Evolutionary conservation across 2,113 vertebrate species (phyloP).

Genomic region (Indicator indicator): DNA sequence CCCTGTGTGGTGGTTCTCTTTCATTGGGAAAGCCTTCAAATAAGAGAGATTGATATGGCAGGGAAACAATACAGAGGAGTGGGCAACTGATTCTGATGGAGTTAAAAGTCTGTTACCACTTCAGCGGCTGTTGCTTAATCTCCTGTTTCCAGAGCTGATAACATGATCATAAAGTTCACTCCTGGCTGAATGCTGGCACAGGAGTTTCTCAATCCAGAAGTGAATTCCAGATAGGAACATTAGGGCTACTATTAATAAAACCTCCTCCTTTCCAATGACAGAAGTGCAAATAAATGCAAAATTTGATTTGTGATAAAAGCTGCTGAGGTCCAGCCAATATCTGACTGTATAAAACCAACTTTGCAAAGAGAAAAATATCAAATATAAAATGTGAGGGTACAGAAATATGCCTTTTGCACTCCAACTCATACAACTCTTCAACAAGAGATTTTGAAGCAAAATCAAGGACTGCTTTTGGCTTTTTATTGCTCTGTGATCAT

Average conservation of each 20-base stretch:
- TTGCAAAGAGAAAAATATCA: neutral
- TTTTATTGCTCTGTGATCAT: neutral
- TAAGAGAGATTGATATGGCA: neutral
- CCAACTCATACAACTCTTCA: neutral
- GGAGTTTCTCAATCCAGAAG: constrained; percentile 47
- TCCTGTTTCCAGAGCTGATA: constrained; percentile 68
- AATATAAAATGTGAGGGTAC: neutral
- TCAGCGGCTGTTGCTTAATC: constrained; percentile 48
- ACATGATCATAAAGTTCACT: constrained; percentile 64
- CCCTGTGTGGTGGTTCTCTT: neutral
- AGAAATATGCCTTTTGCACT: neutral
- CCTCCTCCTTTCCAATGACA: constrained; percentile 15
- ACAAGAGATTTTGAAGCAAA: neutral
- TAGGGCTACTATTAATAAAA: constrained; percentile 32
- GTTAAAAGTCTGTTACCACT: constrained; percentile 58
- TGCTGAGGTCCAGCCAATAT: neutral
- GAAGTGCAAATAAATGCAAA: constrained; percentile 8
- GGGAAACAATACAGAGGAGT: neutral
- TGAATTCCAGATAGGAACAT: constrained; percentile 51
- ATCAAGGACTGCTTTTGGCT: neutral
- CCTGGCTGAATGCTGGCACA: constrained; percentile 35
- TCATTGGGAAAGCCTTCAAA: neutral
- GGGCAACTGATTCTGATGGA: constrained; percentile 15
- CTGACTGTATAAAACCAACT: constrained; percentile 1
- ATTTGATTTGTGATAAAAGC: neutral